Percentiles rank a stretch among this genome's conserved stretches.
phyloP scores from a whole-genome alignment of 2,113 vertebrate genomes.

The Ifrita kowaldi region DNA sequence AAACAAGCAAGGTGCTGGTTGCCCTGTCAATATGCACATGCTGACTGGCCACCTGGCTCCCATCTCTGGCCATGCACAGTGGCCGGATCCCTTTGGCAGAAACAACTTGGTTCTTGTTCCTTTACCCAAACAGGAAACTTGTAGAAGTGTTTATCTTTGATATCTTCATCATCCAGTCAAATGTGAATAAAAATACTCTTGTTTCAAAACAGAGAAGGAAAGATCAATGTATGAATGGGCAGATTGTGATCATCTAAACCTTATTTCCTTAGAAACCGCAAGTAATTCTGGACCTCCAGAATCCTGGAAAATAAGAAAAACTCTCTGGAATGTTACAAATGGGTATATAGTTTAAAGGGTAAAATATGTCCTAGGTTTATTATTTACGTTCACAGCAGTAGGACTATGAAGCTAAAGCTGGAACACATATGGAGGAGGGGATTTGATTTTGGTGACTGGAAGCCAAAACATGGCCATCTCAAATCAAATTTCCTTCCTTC shows the following conservation, averaged over 20 bases:
- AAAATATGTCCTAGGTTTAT: neutral
- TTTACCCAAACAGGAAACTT: neutral
- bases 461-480: neutral
- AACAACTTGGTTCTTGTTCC: neutral
- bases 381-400: neutral
- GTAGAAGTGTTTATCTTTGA: neutral
- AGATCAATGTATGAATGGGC: neutral
- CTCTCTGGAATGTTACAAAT: neutral
- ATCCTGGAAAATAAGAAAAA: neutral
- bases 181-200: neutral
- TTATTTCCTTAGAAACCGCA: neutral
- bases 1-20: neutral
- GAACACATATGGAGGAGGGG: neutral
- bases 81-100: neutral
- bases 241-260: neutral
- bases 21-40: neutral
- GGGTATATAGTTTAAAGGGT: neutral
- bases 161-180: neutral
- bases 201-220: neutral
- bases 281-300: neutral
- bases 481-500: neutral
- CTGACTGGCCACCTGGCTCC: neutral
- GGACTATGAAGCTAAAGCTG: neutral
- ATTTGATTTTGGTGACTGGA: neutral
- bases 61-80: accelerated